Evolutionary conservation across 2,797 vertebrate genomes (phyloP).

Genomic region (Vultur gryphus): DNA sequence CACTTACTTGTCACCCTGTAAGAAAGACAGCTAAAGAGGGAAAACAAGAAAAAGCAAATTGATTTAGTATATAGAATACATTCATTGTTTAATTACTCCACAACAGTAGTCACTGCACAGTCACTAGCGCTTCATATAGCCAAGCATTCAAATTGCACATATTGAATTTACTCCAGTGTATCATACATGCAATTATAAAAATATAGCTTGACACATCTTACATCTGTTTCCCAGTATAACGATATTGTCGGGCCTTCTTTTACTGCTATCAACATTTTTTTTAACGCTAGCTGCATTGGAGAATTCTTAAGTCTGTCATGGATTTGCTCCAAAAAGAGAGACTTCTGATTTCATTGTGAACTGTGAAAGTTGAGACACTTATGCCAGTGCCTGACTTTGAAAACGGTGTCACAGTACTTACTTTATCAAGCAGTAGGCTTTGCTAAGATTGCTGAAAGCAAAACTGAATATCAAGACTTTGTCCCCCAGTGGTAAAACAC

Average conservation of each 20-base stretch:
- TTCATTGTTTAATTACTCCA: background rate
- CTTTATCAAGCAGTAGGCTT: background rate
- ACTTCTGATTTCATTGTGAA: background rate
- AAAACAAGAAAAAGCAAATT: background rate
- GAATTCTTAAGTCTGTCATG: background rate
- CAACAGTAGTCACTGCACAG: background rate
- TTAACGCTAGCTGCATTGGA: background rate
- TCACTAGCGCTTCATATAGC: background rate
- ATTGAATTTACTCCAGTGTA: background rate
- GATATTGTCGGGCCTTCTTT: background rate
- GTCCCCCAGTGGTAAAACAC: background rate
- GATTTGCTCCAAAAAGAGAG: background rate
- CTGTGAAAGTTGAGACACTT: background rate
- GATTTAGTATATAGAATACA: background rate
- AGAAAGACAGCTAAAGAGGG: background rate
- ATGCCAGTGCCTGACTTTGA: background rate
- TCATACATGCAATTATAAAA: background rate
- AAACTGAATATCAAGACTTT: background rate
- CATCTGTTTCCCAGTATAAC: background rate
- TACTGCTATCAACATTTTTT: background rate
- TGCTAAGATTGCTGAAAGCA: background rate
- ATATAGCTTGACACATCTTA: background rate
- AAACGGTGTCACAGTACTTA: background rate
- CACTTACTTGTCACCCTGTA: too few relatives aligned
- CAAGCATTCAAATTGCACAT: background rate